Percentiles rank a stretch among this genome's conserved stretches.
Conservation (phyloP, 37 sponge, comb jelly and placozoan species). For the Hexactinellida sp. region DNA sequence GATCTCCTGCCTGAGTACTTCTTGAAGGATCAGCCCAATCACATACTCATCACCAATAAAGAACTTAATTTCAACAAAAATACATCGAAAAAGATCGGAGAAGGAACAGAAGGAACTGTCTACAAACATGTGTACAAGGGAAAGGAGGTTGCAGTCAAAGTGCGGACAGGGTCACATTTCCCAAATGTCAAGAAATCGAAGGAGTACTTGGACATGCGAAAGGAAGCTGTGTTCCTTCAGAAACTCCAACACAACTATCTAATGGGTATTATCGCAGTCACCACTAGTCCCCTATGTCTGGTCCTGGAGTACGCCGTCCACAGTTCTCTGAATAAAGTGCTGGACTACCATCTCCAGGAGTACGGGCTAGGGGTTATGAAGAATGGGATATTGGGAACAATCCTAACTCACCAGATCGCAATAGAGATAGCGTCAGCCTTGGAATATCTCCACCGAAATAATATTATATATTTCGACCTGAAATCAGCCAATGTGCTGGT, state of each 20-base stretch:
- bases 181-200: background rate
- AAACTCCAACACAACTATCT: background rate
- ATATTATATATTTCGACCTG: background rate
- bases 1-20: constrained; percentile 11
- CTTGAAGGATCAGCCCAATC: background rate
- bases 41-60: background rate
- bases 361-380: background rate
- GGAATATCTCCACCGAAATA: background rate
- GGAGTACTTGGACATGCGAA: background rate
- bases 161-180: background rate
- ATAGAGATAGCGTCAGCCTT: background rate
- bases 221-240: background rate
- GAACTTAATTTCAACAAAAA: constrained; percentile 13
- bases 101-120: background rate
- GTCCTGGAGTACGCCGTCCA: background rate
- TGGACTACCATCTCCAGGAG: background rate
- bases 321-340: constrained; percentile 2
- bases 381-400: background rate
- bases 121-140: constrained; percentile 1
- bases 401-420: background rate
- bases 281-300: background rate
- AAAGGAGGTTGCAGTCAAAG: background rate
- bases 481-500: background rate
- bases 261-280: background rate
- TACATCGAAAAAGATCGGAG: background rate